Base-by-base conservation (phyloP, 2,888 invertebrate species). In the Piscicola geometra region DNA sequence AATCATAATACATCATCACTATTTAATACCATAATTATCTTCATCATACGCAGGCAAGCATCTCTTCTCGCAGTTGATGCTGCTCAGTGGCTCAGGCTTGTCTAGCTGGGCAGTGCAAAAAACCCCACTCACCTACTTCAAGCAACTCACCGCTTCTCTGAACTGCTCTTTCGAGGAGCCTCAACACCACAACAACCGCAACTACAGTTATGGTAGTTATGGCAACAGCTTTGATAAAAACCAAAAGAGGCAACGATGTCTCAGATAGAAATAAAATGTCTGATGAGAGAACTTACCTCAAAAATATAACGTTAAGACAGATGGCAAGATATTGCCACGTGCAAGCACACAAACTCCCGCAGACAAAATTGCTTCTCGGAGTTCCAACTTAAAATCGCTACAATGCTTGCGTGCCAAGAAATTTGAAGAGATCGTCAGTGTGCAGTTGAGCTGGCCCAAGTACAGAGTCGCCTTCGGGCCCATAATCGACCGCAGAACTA, bases 51-150 rank as follows among this genome's bases (percentile, higher is more conserved):
- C 81, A 83, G 82, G 80, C 67, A 81, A 79, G 21, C 78, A 78
- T 30, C 78, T 82, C 52, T 82, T 84, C 79, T 91, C 93, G 84
- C 89, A 94, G 75, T 93, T 93, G 21, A 93, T 97, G 82, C 87
- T 97, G 77, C 92, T 96, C 92, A 92, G 95, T 77, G 93, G 96
- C 1, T 92, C 94, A 1, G 83, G 83, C 3, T 77, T 83, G 41
- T 82, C 82, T 71, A 80, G 82, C 0, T 84, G 85, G 84, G 82
- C 84, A 0, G 79, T 82, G 28, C 81, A 83, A 21, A 81, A 82
- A 18, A 81, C 83, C 77, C 83, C 84, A 1, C 77, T 81, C 0
- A 76, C 81, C 71, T 82, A 82, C 78, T 82, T 83, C 12, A 79
- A 81, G 64, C 79, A 81, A 50, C 78, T 84, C 35, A 83, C 83